phyloP scores from a whole-genome alignment of 2,888 invertebrate genomes.

The Dione juno region DNA sequence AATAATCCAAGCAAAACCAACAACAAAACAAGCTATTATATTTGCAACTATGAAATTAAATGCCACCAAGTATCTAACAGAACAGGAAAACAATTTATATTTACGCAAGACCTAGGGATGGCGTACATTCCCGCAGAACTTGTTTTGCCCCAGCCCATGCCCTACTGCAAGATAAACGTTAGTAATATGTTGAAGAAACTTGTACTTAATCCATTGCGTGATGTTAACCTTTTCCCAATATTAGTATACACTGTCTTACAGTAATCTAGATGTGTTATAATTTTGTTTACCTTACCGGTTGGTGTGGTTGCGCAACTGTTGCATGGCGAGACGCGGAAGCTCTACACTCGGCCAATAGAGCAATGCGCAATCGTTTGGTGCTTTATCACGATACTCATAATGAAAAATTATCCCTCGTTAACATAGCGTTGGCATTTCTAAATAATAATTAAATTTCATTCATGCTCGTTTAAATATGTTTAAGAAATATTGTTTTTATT shows the following conservation, averaged over 20 bases:
- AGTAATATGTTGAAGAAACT: neutral
- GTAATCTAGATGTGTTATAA: conserved; percentile 31
- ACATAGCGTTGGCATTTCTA: conserved; percentile 9
- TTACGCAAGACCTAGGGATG: conserved; percentile 76
- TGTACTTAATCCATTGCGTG: conserved; percentile 19
- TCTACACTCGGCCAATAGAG: conserved; percentile 77
- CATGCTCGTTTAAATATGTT: neutral
- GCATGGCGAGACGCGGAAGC: conserved; percentile 72
- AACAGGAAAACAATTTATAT: conserved; percentile 73
- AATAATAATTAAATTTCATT: conserved; percentile 8
- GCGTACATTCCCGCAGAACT: conserved; percentile 69
- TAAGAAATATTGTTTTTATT: neutral
- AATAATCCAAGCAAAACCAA: no score
- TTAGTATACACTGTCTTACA: neutral
- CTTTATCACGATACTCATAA: conserved; percentile 33
- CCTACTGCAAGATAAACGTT: conserved; percentile 31
- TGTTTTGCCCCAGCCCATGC: conserved; percentile 62
- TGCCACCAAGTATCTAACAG: conserved; percentile 32
- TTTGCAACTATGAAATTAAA: conserved; percentile 31
- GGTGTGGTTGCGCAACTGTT: conserved; percentile 39
- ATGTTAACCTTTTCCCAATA: neutral
- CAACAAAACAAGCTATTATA: no score
- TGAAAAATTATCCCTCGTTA: conserved; percentile 34
- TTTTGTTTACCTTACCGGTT: conserved; percentile 23
- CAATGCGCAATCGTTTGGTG: conserved; percentile 54